Conservation (phyloP, 1,140 invertebrate species). For the Formica selysi region DNA sequence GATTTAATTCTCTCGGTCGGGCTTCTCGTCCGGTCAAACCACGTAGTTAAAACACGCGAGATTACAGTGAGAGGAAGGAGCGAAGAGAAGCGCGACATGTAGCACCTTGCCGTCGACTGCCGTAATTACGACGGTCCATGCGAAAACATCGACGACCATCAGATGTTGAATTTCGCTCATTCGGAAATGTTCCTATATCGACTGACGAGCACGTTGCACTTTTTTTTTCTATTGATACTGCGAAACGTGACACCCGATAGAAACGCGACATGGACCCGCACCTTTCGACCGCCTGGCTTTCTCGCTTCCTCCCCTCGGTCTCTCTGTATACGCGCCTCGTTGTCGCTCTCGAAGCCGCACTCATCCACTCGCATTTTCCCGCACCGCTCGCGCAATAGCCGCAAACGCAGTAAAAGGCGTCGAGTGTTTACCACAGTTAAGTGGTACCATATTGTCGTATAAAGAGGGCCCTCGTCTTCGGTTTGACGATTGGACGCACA, state of each 20-base stretch:
- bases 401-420: conserved; percentile 81
- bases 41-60: conserved; percentile 45
- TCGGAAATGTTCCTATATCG: conserved; percentile 21
- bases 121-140: conserved; percentile 66
- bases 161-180: conserved; percentile 62
- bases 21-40: conserved; percentile 22
- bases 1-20: conserved; percentile 68
- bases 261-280: conserved; percentile 63
- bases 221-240: conserved; percentile 57
- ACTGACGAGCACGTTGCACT: not conserved
- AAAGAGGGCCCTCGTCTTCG: conserved; percentile 70
- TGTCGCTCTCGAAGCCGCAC: conserved; percentile 36
- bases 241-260: conserved; percentile 66
- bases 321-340: conserved; percentile 16
- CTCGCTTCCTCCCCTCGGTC: not conserved
- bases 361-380: conserved; percentile 11
- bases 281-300: conserved; percentile 3
- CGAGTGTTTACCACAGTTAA: conserved; percentile 80
- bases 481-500: conserved; percentile 43
- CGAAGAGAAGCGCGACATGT: conserved; percentile 3
- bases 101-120: conserved; percentile 29
- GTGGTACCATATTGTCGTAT: conserved; percentile 80
- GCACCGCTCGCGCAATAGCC: conserved; percentile 46
- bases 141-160: conserved; percentile 63
- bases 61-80: conserved; percentile 4